A percentile compares a stretch with the other conserved stretches of the same genome.
Evolutionary conservation across 2,113 vertebrate species (phyloP).

Genomic region (Bucco capensis): DNA sequence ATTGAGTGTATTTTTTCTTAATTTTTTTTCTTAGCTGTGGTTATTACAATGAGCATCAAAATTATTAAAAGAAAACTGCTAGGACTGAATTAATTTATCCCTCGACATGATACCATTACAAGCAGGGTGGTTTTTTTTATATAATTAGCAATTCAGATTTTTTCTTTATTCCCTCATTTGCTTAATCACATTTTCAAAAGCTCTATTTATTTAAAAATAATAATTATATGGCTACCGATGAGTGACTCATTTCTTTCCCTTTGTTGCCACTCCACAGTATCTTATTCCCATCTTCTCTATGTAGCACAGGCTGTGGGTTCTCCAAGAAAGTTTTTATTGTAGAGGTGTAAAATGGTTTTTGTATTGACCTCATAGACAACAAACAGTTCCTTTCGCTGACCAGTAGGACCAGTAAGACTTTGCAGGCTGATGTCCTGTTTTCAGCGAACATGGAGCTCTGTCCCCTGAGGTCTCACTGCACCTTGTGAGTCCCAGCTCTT

Average conservation of each 20-base stretch:
- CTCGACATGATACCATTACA: background rate
- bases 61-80: background rate
- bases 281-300: background rate
- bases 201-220: background rate
- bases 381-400: background rate
- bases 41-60: background rate
- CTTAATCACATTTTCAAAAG: constrained; percentile 27
- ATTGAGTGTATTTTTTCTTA: background rate
- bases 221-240: background rate
- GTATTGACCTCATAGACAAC: background rate
- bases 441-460: background rate
- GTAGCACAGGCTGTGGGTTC: accelerated
- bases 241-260: background rate
- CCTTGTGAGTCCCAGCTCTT: background rate
- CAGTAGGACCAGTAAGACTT: background rate
- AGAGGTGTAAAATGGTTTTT: accelerated
- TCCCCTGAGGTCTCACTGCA: background rate
- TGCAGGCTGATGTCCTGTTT: background rate
- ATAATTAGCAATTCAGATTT: background rate
- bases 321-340: background rate
- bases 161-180: background rate
- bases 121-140: background rate
- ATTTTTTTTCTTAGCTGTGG: background rate
- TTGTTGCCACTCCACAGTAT: background rate
- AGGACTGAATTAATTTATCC: background rate